phyloP scores from a whole-genome alignment of 1,140 invertebrate genomes.

The Gryon sp. region DNA sequence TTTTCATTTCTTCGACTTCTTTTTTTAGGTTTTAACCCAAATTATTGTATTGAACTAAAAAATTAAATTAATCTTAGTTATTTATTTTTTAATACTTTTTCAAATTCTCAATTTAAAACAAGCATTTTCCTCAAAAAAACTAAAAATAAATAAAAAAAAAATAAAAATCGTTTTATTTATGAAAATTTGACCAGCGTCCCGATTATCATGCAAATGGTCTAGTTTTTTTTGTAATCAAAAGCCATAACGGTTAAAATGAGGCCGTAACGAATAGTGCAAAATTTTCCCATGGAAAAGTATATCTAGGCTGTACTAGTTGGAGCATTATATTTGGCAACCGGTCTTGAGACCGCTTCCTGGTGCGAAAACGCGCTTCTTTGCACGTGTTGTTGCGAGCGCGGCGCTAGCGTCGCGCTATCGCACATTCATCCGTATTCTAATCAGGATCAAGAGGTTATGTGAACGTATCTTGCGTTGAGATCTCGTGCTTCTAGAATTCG shows the following conservation, averaged over 20 bases:
- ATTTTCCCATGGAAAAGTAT: slow-evolving; percentile 74
- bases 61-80: too few species aligned
- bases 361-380: slow-evolving; percentile 59
- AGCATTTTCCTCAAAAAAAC: too few species aligned
- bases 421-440: slow-evolving; percentile 76
- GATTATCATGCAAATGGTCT: too few species aligned
- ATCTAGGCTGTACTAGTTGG: slow-evolving; percentile 13
- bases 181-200: too few species aligned
- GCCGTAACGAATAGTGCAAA: slow-evolving; percentile 2
- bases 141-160: too few species aligned
- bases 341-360: slow-evolving; percentile 70
- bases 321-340: slow-evolving; percentile 58
- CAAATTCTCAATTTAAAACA: too few species aligned
- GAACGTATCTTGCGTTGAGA: slow-evolving; percentile 70
- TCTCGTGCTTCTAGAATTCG: slow-evolving; percentile 70
- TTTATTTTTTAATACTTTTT: too few species aligned
- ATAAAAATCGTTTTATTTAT: too few species aligned
- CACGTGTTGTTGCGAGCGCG: slow-evolving; percentile 67
- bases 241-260: slow-evolving; percentile 1
- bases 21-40: too few species aligned
- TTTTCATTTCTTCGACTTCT: too few species aligned
- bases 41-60: too few species aligned
- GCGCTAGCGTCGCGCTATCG: slow-evolving; percentile 61
- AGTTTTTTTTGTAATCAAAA: too few species aligned
- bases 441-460: slow-evolving; percentile 79